Evolutionary conservation across 2,113 vertebrate species (phyloP).

Genomic region (Trematocara nigrifrons): DNA sequence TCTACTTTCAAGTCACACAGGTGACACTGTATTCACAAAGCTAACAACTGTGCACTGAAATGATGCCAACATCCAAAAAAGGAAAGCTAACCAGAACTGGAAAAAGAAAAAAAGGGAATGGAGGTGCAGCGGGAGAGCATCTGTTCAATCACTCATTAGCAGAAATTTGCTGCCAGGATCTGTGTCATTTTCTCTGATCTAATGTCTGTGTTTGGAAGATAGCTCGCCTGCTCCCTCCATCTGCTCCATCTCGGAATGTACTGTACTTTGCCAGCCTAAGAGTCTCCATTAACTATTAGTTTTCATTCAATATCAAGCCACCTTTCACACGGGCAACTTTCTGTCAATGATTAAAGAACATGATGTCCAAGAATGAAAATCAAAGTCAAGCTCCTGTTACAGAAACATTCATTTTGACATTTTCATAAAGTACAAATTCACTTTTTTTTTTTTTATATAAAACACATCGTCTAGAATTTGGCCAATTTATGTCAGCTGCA

Average conservation of each 20-base stretch:
- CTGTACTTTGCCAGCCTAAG: background rate
- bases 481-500: background rate
- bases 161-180: constrained; percentile 27
- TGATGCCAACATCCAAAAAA: background rate
- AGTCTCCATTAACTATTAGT: background rate
- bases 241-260: constrained; percentile 13
- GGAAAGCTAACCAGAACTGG: background rate
- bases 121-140: constrained; percentile 8
- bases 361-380: background rate
- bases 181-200: constrained; percentile 38
- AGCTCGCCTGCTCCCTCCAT: constrained; percentile 26
- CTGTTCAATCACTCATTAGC: constrained; percentile 47
- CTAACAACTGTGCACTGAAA: background rate
- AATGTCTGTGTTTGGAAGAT: constrained; percentile 16
- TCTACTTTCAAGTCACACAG: background rate
- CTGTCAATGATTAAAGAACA: background rate
- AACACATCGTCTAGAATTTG: background rate
- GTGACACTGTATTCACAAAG: background rate
- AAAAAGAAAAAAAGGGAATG: background rate
- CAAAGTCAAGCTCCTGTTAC: background rate
- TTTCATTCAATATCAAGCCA: background rate
- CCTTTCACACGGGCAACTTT: background rate
- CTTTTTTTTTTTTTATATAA: background rate
- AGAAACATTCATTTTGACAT: background rate
- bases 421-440: background rate